phyloP scores from a whole-genome alignment of 2,888 invertebrate species.

The Sminthurinus aureus region DNA sequence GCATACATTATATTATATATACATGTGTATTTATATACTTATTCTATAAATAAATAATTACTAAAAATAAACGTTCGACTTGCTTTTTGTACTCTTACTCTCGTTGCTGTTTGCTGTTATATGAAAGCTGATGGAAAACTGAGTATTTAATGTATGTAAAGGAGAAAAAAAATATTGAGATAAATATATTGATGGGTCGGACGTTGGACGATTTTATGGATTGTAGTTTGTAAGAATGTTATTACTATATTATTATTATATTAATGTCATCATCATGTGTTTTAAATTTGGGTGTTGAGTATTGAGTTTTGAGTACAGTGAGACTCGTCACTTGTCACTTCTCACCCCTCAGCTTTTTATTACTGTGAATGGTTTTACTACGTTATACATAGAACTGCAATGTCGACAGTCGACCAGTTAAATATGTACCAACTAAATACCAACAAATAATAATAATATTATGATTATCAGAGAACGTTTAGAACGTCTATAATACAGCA shows the following conservation, averaged over 20 bases:
- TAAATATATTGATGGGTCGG: too few relatives aligned
- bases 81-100: background rate
- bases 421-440: background rate
- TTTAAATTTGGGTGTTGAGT: background rate
- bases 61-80: background rate
- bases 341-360: too few relatives aligned
- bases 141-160: too few relatives aligned
- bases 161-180: too few relatives aligned
- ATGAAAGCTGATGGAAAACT: background rate
- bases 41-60: background rate
- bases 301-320: too few relatives aligned
- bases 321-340: too few relatives aligned
- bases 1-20: background rate
- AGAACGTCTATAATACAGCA: background rate
- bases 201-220: too few relatives aligned
- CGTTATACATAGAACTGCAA: too few relatives aligned
- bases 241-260: background rate
- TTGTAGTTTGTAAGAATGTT: background rate
- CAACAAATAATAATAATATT: background rate
- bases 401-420: background rate
- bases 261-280: background rate
- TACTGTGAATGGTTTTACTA: too few relatives aligned
- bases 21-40: background rate
- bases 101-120: background rate
- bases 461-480: background rate